Conservation (phyloP, 2,113 vertebrate genomes). For the Collichthys lucidus region DNA sequence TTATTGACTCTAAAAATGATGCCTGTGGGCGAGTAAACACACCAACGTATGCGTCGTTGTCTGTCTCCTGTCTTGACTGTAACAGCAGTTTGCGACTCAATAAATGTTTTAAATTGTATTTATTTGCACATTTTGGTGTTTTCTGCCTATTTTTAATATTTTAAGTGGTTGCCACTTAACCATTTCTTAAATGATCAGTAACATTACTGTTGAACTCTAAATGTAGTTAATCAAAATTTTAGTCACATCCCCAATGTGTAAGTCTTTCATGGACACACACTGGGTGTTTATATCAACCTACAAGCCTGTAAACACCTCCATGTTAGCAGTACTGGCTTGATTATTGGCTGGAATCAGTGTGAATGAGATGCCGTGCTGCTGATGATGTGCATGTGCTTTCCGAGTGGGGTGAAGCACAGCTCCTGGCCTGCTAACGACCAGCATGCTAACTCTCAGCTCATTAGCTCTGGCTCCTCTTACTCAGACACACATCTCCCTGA, state of each 20-base stretch:
- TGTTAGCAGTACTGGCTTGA: conserved; percentile 9
- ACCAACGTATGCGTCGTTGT: too few relatives aligned
- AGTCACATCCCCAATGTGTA: neutral
- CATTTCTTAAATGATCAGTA: too few relatives aligned
- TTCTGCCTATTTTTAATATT: too few relatives aligned
- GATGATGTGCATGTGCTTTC: conserved; percentile 46
- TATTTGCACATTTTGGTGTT: too few relatives aligned
- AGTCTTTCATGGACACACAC: neutral
- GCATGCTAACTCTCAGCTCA: conserved; percentile 69
- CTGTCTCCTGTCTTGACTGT: too few relatives aligned
- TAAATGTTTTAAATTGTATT: too few relatives aligned
- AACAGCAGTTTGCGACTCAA: too few relatives aligned
- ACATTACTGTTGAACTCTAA: too few relatives aligned
- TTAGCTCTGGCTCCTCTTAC: conserved; percentile 60
- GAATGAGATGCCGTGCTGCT: conserved; percentile 23
- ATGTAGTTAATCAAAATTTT: neutral
- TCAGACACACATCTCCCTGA: conserved; percentile 66
- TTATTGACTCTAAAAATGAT: too few relatives aligned
- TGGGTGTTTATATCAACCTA: conserved; percentile 2
- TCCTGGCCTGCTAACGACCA: conserved; percentile 54
- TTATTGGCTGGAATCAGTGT: conserved; percentile 5
- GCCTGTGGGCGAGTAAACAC: too few relatives aligned
- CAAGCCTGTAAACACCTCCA: conserved; percentile 11
- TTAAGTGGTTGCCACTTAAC: too few relatives aligned
- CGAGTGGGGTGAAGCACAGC: conserved; percentile 17